Evolutionary conservation across 1,140 invertebrate species (phyloP).

Genomic region (Anastatus disparis): DNA sequence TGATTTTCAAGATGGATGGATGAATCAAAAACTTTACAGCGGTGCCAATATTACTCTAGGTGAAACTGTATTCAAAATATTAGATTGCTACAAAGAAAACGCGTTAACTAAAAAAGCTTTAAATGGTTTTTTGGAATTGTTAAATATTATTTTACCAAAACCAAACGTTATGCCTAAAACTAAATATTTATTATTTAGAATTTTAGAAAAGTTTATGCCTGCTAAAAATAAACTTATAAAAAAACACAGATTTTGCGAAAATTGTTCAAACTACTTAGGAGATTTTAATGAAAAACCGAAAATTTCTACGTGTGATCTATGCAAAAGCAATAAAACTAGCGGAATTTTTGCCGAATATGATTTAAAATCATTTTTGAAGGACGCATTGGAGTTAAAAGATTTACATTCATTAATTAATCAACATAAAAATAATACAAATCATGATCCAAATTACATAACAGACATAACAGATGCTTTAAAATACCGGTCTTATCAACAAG

Average conservation of each 20-base stretch:
- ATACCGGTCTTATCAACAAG: constrained; percentile 27
- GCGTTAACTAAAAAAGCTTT: too few relatives aligned
- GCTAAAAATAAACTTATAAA: too few relatives aligned
- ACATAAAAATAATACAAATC: constrained; percentile 10
- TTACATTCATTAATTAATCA: constrained; percentile 21
- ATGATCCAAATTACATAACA: constrained; percentile 22
- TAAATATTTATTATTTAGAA: too few relatives aligned
- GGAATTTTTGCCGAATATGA: constrained; percentile 33
- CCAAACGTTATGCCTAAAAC: too few relatives aligned
- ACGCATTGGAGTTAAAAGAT: constrained; percentile 34
- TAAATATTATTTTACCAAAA: too few relatives aligned
- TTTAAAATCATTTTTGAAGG: constrained; percentile 28
- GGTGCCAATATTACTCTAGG: constrained; percentile 9
- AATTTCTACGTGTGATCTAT: constrained; percentile 19
- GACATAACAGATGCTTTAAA: constrained; percentile 31
- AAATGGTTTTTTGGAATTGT: too few relatives aligned
- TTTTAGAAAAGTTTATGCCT: too few relatives aligned
- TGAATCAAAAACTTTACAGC: constrained; percentile 26
- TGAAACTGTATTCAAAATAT: constrained; percentile 30
- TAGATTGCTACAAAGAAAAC: constrained; percentile 38
- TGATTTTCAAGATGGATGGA: constrained; percentile 30
- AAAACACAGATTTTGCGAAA: too few relatives aligned
- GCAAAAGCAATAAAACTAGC: constrained; percentile 19
- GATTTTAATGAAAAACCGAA: background rate
- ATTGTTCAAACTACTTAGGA: constrained; percentile 36